Conservation (phyloP, 92 coral and sea anemone genomes). For the Umimayanthus kanabou region DNA sequence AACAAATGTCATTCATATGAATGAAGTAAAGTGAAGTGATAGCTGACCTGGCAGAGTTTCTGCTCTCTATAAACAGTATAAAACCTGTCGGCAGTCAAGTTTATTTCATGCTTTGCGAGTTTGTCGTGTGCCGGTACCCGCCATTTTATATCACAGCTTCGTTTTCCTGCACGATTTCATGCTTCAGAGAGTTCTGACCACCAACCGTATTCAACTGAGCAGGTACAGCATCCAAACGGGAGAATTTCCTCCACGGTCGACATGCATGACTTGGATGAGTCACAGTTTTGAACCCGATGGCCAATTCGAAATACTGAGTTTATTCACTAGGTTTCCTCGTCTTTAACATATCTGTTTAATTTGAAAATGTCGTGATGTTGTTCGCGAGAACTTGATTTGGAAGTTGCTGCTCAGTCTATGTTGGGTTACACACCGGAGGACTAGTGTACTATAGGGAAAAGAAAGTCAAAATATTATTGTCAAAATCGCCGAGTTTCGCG, state of each 20-base stretch:
- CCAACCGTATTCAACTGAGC: background rate
- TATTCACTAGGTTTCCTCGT: background rate
- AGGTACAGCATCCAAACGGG: constrained; percentile 3
- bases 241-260: constrained; percentile 5
- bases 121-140: constrained; percentile 14
- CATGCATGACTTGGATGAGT: constrained; percentile 41
- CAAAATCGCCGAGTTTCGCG: background rate
- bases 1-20: no score
- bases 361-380: background rate
- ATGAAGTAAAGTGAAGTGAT: no score
- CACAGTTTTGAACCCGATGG: background rate
- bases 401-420: background rate
- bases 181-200: constrained; percentile 23
- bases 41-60: no score
- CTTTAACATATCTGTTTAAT: background rate
- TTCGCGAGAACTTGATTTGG: background rate
- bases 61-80: no score
- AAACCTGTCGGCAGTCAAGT: background rate
- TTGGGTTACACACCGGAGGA: background rate
- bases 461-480: constrained; percentile 20
- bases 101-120: background rate
- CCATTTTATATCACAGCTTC: background rate
- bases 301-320: background rate
- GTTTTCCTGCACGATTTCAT: constrained; percentile 17
- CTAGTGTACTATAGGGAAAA: background rate